A percentile compares a stretch with the other conserved stretches of the same genome.
These are phyloP conservation scores for Cacoxenus indagator DNA, from an alignment of 2,888 invertebrate species.

Conservation along the genomic window DNA sequence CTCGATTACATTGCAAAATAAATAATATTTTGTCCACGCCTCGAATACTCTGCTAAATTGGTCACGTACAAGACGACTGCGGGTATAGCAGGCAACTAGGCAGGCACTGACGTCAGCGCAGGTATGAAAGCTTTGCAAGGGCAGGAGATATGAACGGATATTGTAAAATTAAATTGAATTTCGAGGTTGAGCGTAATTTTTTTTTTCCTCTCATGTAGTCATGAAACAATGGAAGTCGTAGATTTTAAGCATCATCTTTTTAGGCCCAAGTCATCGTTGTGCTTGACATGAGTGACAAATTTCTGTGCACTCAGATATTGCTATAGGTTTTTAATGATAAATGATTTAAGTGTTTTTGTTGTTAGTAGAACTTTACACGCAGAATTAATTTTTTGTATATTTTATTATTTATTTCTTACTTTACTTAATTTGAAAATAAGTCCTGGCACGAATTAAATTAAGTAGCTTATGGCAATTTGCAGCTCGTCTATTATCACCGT, in stretches of 20 bases:
- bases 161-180: conserved; percentile 63
- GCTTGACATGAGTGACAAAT: too few species aligned
- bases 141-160: conserved; percentile 49
- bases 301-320: neutral
- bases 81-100: neutral
- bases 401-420: neutral
- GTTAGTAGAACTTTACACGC: neutral
- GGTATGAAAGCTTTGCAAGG: conserved; percentile 35
- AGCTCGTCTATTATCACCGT: too few species aligned
- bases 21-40: conserved; percentile 43
- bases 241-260: neutral
- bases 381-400: neutral
- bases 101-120: conserved; percentile 15
- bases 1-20: conserved; percentile 51
- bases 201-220: conserved; percentile 1
- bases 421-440: conserved; percentile 10
- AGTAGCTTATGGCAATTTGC: conserved; percentile 3
- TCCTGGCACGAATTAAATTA: neutral
- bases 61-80: conserved; percentile 3
- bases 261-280: too few species aligned
- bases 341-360: conserved; percentile 15
- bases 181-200: conserved; percentile 14
- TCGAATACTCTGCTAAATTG: conserved; percentile 14
- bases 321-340: conserved; percentile 15
- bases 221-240: neutral